phyloP scores from a whole-genome alignment of 2,888 invertebrate genomes.

The Papilio elwesi region DNA sequence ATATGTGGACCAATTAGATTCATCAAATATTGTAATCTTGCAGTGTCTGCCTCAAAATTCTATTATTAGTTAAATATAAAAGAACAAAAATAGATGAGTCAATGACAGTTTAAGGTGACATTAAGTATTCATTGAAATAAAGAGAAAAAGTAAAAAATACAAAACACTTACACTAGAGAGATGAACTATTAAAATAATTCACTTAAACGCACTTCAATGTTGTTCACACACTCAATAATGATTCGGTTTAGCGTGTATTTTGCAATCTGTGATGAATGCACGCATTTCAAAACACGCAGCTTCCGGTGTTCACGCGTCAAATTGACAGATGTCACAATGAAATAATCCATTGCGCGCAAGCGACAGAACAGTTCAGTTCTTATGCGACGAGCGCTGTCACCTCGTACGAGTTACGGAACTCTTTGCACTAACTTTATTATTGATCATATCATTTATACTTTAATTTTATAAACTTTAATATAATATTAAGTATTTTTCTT shows the following conservation, averaged over 20 bases:
- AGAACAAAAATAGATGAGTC: too few relatives aligned
- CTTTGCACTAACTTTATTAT: too few relatives aligned
- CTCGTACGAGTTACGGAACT: too few relatives aligned
- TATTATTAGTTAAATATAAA: too few relatives aligned
- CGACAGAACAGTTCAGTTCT: not conserved
- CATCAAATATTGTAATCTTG: not conserved
- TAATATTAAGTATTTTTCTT: too few relatives aligned
- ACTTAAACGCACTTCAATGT: constrained; percentile 3
- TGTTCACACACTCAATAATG: constrained; percentile 8
- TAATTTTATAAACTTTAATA: too few relatives aligned
- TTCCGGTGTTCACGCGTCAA: not conserved
- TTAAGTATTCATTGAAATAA: not conserved
- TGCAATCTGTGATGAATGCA: not conserved
- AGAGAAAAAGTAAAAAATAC: not conserved
- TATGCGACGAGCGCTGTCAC: not conserved
- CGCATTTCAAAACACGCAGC: constrained; percentile 2
- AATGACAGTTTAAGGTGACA: not conserved
- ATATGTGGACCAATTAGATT: not conserved
- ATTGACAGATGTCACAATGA: not conserved
- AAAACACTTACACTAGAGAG: not conserved
- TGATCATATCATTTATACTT: too few relatives aligned
- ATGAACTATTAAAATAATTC: not conserved
- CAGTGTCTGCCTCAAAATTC: constrained; percentile 11
- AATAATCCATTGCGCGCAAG: not conserved
- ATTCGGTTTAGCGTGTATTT: not conserved